Evolutionary conservation across 2,113 vertebrate genomes (phyloP).

Genomic region (Neopipo cinnamomea): DNA sequence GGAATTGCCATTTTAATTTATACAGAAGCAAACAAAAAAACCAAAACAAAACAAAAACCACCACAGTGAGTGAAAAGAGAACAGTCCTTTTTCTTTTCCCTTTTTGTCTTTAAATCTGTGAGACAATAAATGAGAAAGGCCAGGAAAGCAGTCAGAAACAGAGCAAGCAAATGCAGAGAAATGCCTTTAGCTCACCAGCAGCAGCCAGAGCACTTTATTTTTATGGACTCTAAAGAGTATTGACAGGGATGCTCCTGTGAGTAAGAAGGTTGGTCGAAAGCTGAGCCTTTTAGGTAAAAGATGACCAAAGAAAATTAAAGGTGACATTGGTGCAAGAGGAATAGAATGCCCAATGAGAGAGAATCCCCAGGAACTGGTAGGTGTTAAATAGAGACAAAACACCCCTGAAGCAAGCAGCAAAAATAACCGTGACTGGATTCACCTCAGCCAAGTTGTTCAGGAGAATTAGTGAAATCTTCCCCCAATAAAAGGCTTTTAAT

Average conservation of each 20-base stretch:
- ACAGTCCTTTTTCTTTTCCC: background rate
- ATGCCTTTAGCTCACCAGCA: conserved; percentile 35
- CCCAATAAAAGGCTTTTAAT: background rate
- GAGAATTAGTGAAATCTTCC: background rate
- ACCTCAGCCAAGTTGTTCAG: background rate
- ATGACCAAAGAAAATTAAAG: conserved; percentile 1
- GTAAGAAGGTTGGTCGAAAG: background rate
- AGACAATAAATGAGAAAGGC: background rate
- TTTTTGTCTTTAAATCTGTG: background rate
- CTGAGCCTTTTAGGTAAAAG: background rate
- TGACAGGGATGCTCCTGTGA: conserved; percentile 33
- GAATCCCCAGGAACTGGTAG: background rate
- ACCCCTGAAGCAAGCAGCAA: background rate
- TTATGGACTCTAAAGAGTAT: background rate
- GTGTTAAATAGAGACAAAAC: background rate
- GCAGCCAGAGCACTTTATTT: conserved; percentile 25
- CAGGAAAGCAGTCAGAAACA: background rate
- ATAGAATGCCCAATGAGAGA: background rate
- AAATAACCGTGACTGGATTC: background rate
- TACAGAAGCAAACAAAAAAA: background rate
- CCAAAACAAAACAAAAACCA: background rate
- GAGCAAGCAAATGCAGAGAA: background rate
- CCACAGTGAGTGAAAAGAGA: background rate
- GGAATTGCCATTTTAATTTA: background rate
- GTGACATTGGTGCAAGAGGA: background rate